Evolutionary conservation across 2,797 vertebrate genomes (phyloP).

Genomic region (Malacoraja senta): DNA sequence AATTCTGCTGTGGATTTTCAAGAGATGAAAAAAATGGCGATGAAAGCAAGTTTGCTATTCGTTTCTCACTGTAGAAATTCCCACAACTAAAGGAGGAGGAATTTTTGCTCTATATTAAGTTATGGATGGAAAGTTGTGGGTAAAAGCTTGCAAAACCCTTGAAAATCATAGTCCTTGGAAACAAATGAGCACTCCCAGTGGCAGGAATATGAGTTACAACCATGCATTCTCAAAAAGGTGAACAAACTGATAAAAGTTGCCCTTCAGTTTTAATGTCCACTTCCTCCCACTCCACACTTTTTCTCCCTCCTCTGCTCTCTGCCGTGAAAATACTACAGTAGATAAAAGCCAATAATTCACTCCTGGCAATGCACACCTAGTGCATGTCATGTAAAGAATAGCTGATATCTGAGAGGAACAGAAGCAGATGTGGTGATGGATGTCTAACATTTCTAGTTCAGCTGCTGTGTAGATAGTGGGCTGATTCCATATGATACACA

Average conservation of each 20-base stretch:
- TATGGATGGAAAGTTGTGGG: not conserved
- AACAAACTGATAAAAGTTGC: not conserved
- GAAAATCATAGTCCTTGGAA: not conserved
- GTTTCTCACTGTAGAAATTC: not conserved
- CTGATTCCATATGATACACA: slow-evolving; percentile 5
- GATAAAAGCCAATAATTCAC: slow-evolving; percentile 20
- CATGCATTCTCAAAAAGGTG: not conserved
- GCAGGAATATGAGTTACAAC: not conserved
- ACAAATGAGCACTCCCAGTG: not conserved
- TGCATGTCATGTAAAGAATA: slow-evolving; percentile 30
- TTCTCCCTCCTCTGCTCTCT: not conserved
- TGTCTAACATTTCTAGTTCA: slow-evolving; percentile 25
- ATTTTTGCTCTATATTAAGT: not conserved
- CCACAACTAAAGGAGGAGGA: not conserved
- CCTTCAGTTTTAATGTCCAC: not conserved
- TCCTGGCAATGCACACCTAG: not conserved
- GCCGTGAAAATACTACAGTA: not conserved
- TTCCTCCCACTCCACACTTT: not conserved
- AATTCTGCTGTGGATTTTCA: not conserved
- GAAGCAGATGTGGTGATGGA: not conserved
- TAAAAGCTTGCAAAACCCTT: not conserved
- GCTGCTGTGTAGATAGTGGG: slow-evolving; percentile 2
- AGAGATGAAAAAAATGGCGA: not conserved
- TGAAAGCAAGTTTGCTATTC: not conserved
- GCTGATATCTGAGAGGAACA: slow-evolving; percentile 25